Conservation (phyloP, 2,113 vertebrate species). For the Antidorcas marsupialis region DNA sequence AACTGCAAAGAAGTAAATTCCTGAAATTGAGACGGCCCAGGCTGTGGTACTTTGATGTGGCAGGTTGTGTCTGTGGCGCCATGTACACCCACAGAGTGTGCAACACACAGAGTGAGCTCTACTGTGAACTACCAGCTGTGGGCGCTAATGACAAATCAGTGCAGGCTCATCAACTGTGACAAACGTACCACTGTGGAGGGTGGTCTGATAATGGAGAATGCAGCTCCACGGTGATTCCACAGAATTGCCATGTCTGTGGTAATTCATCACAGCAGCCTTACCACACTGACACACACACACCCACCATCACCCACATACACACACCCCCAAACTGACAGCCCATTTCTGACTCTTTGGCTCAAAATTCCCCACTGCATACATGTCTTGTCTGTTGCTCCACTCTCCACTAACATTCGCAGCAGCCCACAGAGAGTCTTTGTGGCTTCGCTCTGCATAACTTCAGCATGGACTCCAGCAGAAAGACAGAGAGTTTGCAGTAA, state of each 20-base stretch:
- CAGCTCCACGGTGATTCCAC: neutral
- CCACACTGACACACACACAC: neutral
- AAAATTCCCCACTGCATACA: conserved; percentile 71
- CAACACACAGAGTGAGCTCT: neutral
- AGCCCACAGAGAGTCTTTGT: conserved; percentile 93
- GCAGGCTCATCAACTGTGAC: neutral
- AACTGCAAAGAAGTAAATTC: neutral
- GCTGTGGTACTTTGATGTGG: accelerated
- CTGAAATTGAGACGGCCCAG: neutral
- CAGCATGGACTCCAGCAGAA: conserved; percentile 92
- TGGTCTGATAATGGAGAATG: neutral
- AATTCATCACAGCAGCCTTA: too few species aligned
- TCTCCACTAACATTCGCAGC: conserved; percentile 94
- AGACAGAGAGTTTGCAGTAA: conserved; percentile 93
- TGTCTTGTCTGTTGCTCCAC: conserved; percentile 91
- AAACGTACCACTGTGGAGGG: neutral
- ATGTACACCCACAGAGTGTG: neutral
- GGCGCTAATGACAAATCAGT: neutral
- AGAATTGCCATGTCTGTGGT: too few species aligned
- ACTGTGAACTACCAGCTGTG: neutral
- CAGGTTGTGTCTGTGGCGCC: neutral
- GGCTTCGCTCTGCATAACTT: conserved; percentile 92
- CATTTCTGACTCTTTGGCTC: neutral
- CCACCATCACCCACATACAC: neutral
- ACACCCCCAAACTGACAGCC: neutral